Evolutionary conservation across 53 echinoderm and acorn worm species (phyloP), one percentile per base, ranked within the genome.

Genomic region (Holothuria leucospilota): DNA sequence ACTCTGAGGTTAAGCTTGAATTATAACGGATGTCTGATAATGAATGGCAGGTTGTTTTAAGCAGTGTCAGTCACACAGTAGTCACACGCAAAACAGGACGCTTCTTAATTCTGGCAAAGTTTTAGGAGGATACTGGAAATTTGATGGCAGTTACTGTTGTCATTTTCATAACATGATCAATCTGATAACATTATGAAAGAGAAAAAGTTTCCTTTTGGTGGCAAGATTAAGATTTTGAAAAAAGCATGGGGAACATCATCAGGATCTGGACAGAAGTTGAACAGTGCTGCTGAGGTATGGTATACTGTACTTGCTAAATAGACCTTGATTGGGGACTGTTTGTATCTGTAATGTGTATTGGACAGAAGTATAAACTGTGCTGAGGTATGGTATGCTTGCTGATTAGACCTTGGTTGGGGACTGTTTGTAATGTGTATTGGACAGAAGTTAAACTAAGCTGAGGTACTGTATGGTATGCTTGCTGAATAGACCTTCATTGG

Each of bases 191-290:
- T 13, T 64, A 82, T 82, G 82, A 82, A 82, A 82, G 82, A 82
- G 65, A 82, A 82, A 64, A 82, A 82, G 65, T 64, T 82, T 64
- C 61, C 82, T 39, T 82, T 82, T 82, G 82, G 82, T 18, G 65
- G 82, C 34, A 82, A 82, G 62, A 82, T 82, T 51, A 82, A 82
- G 82, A 82, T 82, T 82, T 64, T 82, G 63, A 82, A 82, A 64
- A 82, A 82, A 39, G 82, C 82, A 82, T 82, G 82, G 82, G 82
- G 82, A 62, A 82, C 63, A 39, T 63, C 82, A 28, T 63, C 82
- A 28, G 63, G 63, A 63, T 82, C 82, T 21, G 29, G 58, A 20
- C 49, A 39, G 15, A 53, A 79, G 27, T 14, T 12, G 1, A 51
- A 53, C 28, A 59, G 59, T 38, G 80, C 28, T 79, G 80, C 28